Percentiles rank a stretch among this genome's conserved stretches.
Evolutionary conservation across 2,113 vertebrate genomes (phyloP).

Genomic region (Eurypyga helias): DNA sequence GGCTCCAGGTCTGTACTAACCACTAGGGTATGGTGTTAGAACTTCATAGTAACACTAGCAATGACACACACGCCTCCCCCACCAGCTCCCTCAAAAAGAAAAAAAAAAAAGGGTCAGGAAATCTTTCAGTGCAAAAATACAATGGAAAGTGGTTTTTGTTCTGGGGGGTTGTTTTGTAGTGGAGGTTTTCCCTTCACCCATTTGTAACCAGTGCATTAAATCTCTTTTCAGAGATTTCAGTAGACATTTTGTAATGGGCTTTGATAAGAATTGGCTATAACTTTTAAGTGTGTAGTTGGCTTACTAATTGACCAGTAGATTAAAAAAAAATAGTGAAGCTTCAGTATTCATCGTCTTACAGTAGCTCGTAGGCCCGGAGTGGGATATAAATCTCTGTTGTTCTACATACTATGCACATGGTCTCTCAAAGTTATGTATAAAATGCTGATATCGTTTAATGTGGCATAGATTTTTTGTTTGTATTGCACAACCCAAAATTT

Average conservation of each 20-base stretch:
- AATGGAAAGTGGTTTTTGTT: not conserved
- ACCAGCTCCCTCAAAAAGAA: not conserved
- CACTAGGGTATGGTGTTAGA: not conserved
- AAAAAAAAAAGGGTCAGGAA: not conserved
- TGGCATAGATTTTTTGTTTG: not conserved
- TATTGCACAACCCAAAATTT: not conserved
- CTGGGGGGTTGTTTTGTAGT: not conserved
- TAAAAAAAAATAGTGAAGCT: not conserved
- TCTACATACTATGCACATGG: accelerated
- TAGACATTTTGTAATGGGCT: not conserved
- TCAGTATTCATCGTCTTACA: not conserved
- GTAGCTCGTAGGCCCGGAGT: not conserved
- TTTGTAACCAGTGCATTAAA: not conserved
- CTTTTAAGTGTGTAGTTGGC: not conserved
- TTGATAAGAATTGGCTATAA: not conserved
- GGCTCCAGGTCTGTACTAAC: not conserved
- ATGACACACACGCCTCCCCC: too few relatives aligned
- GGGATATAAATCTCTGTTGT: not conserved
- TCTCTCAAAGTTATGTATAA: not conserved
- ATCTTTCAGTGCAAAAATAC: not conserved
- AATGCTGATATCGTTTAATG: not conserved
- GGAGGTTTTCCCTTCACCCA: not conserved
- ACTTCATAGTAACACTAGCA: not conserved
- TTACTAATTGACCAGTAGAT: not conserved
- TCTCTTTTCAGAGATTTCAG: not conserved